phyloP scores from a whole-genome alignment of 2,113 vertebrate species.

The Carassius auratus region DNA sequence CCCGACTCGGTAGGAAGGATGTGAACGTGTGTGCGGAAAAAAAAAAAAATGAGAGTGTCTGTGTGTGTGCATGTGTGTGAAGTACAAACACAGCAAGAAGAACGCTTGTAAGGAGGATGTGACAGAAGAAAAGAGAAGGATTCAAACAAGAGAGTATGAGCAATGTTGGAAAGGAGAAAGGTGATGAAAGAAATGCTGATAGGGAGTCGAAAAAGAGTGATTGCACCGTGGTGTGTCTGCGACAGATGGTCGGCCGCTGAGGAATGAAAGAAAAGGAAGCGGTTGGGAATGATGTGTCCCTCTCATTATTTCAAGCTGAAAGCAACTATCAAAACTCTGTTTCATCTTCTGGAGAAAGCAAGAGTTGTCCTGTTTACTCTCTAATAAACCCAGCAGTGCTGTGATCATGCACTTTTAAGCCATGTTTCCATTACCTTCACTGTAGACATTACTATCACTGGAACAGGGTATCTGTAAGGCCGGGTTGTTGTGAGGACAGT shows the following conservation, averaged over 20 bases:
- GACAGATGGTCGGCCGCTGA: constrained; percentile 48
- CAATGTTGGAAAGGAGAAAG: neutral
- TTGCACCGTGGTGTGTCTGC: neutral
- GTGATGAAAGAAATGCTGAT: neutral
- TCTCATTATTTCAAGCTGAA: constrained; percentile 15
- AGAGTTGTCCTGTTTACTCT: neutral
- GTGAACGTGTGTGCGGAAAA: neutral
- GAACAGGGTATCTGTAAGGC: neutral
- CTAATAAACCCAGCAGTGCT: neutral
- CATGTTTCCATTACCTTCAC: constrained; percentile 9
- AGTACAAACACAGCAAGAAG: neutral
- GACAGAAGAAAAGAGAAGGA: constrained; percentile 6
- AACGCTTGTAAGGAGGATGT: neutral
- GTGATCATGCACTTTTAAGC: constrained; percentile 7
- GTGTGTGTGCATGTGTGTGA: neutral
- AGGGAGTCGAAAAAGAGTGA: neutral
- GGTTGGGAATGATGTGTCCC: constrained; percentile 29
- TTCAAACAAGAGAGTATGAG: neutral
- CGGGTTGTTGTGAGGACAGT: neutral
- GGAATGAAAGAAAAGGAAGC: constrained; percentile 13
- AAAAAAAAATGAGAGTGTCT: neutral
- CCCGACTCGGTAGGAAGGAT: neutral
- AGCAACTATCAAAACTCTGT: constrained; percentile 15
- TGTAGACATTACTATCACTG: constrained; percentile 18
- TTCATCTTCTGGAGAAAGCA: constrained; percentile 9